Conservation (phyloP, 2,113 vertebrate species). For the Acrocephalus kingi region DNA sequence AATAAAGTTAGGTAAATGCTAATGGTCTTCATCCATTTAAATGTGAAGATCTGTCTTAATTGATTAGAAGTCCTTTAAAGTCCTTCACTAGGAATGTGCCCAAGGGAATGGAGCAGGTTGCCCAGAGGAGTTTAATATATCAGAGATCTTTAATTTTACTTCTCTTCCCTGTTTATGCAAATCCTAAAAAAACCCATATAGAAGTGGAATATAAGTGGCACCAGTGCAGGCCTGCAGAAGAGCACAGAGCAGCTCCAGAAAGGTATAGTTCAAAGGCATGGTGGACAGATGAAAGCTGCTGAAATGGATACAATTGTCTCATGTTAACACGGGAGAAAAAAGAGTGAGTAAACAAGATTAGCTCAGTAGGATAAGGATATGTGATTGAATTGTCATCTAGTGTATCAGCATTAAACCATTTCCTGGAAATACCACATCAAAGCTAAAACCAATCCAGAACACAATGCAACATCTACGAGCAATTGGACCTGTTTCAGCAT, state of each 20-base stretch:
- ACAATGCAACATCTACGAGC: slow-evolving; percentile 47
- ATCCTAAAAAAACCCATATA: background rate
- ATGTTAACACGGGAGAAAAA: slow-evolving; percentile 47
- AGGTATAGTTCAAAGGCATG: background rate
- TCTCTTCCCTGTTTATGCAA: slow-evolving; percentile 35
- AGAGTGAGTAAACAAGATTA: slow-evolving; percentile 65
- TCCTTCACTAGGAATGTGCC: background rate
- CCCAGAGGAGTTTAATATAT: background rate
- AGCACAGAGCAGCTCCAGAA: background rate
- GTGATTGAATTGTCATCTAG: slow-evolving; percentile 61
- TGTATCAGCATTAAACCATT: slow-evolving; percentile 54
- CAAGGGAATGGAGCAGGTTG: slow-evolving; percentile 14
- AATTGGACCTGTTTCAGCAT: slow-evolving; percentile 57
- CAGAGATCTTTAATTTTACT: slow-evolving; percentile 16
- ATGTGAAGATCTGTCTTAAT: slow-evolving; percentile 6
- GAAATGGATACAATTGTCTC: slow-evolving; percentile 58
- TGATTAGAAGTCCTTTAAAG: slow-evolving; percentile 17
- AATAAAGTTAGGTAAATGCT: background rate
- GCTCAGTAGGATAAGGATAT: slow-evolving; percentile 59
- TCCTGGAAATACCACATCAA: slow-evolving; percentile 70
- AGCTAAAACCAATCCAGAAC: slow-evolving; percentile 49
- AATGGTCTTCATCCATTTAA: background rate
- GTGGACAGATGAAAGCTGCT: slow-evolving; percentile 54
- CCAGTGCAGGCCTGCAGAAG: slow-evolving; percentile 15
- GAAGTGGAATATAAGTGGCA: background rate